A percentile compares a stretch with the other conserved stretches of the same genome.
These are phyloP conservation scores for Bombus sylvicola DNA, from an alignment of 1,140 invertebrate species.

Conservation along the genomic window DNA sequence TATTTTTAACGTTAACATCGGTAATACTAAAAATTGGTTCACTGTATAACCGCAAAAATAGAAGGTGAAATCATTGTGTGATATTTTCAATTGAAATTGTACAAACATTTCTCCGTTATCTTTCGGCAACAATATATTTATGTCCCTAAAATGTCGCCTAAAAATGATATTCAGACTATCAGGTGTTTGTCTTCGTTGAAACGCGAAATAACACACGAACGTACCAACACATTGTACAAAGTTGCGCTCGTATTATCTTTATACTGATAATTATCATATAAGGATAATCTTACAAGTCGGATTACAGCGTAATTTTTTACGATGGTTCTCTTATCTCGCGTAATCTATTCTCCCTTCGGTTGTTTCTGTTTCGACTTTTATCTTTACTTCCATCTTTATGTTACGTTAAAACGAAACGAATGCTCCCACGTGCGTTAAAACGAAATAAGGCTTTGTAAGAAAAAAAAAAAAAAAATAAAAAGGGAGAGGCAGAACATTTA, in stretches of 20 bases:
- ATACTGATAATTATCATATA: background rate
- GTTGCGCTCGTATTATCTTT: background rate
- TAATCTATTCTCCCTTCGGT: background rate
- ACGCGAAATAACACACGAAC: background rate
- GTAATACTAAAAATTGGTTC: background rate
- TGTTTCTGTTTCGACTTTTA: background rate
- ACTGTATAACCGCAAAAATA: background rate
- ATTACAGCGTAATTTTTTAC: background rate
- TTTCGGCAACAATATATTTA: background rate
- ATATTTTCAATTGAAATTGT: background rate
- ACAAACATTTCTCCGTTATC: background rate
- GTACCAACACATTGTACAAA: background rate
- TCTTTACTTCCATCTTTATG: background rate
- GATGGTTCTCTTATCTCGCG: background rate
- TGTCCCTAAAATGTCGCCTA: too few species aligned
- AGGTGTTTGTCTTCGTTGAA: background rate
- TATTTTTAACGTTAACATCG: background rate
- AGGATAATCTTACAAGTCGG: background rate
- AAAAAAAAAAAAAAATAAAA: background rate
- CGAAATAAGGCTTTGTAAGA: background rate
- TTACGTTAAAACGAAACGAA: background rate
- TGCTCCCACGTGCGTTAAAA: background rate
- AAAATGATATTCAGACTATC: background rate
- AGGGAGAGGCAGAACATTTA: background rate
- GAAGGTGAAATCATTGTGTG: background rate